Percentiles rank a stretch among this genome's conserved stretches.
phyloP scores from a whole-genome alignment of 2,797 vertebrate species.

The Carduelis carduelis region DNA sequence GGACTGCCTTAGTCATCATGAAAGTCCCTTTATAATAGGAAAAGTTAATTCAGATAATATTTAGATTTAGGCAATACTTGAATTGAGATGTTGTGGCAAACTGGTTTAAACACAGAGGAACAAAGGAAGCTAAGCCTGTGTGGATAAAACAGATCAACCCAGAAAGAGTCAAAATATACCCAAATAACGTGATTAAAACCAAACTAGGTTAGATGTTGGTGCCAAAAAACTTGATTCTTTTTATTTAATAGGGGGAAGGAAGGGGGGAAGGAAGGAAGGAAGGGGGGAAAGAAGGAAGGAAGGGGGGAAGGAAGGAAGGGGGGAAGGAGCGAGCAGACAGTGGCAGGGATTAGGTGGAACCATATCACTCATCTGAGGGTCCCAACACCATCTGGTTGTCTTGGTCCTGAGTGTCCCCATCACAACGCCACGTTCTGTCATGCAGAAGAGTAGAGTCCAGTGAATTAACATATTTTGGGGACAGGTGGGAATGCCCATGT shows the following conservation, averaged over 20 bases:
- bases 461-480: background rate
- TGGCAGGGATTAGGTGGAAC: background rate
- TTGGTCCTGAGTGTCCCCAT: background rate
- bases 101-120: background rate
- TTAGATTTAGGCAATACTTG: background rate
- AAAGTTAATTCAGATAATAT: background rate
- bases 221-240: background rate
- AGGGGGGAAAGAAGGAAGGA: no score
- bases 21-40: background rate
- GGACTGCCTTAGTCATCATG: background rate
- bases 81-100: background rate
- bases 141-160: background rate
- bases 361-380: background rate
- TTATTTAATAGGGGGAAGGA: background rate
- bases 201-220: background rate
- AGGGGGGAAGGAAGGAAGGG: no score
- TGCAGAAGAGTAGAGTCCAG: no score
- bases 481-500: background rate
- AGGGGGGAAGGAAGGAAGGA: no score
- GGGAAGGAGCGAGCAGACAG: no score
- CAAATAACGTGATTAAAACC: background rate
- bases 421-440: accelerated
- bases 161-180: background rate
- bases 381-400: background rate
- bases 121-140: background rate